Conservation (phyloP, 2,113 vertebrate species). For the Plecotus auritus region DNA sequence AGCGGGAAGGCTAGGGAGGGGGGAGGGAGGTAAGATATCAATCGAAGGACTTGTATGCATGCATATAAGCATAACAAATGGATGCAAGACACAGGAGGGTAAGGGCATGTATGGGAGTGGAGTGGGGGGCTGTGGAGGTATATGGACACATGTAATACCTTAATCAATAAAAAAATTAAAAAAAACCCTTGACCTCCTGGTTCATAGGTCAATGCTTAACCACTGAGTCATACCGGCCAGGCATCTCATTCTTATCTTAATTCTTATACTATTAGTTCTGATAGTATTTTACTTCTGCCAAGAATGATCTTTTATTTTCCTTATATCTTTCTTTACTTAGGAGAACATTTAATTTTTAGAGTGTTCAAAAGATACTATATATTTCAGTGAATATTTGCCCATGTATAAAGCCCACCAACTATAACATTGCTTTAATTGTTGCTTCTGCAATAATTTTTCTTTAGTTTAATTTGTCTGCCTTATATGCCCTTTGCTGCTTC, state of each 20-base stretch:
- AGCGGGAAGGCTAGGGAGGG: no score
- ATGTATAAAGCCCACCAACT: not conserved
- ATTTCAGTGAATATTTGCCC: not conserved
- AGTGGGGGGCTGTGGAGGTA: no score
- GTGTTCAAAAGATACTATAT: not conserved
- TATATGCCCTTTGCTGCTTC: not conserved
- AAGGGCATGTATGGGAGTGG: no score
- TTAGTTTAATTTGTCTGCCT: not conserved
- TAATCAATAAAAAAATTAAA: no score
- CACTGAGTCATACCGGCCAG: no score
- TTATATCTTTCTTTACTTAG: not conserved
- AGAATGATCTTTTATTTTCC: not conserved
- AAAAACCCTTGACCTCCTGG: no score
- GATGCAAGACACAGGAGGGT: no score
- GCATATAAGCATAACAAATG: no score
- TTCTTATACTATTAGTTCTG: not conserved
- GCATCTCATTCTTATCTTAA: not conserved
- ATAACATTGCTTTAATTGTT: not conserved
- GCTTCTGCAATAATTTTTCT: not conserved
- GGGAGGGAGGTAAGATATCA: no score
- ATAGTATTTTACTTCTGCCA: not conserved
- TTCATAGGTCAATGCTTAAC: no score
- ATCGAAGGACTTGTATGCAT: no score
- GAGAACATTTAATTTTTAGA: not conserved
- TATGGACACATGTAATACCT: no score